Evolutionary conservation across 1,140 invertebrate species (phyloP), one percentile per base, ranked within the genome.

Genomic region (Macrocentrus cingulum): DNA sequence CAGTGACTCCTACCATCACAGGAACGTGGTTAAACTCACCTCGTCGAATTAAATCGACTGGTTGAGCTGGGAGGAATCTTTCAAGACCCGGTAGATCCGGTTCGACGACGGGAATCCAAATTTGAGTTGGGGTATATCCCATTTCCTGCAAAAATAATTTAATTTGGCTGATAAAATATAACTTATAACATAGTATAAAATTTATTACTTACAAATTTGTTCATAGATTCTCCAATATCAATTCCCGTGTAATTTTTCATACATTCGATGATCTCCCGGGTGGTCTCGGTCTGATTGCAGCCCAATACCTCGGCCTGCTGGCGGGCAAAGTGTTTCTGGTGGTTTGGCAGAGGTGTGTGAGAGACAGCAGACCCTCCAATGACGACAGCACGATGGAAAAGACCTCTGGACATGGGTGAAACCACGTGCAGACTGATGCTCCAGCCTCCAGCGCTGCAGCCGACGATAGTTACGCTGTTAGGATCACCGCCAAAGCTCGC

Each of bases 401-500:
- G 74, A 25, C 83, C 85, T 80, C 77, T 79, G 0, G 86, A 86
- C 83, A 89, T 84, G 29, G 87, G 87, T 2, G 88, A 90, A 0
- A 90, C 70, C 78, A 89, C 80, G 66, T 90, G 88, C 29, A 88
- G 71, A 36, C 83, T 78, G 0, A 85, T 83, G 46, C 86, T 87
- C 61, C 83, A 82, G 0, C 82, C 83, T 0, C 90, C 90, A 5
- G 88, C 87, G 56, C 87, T 87, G 65, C 87, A 86, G 1, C 91
- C 91, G 0, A 81, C 59, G 1, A 90, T 77, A 0, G 90, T 91
- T 0, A 94, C 84, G 1, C 75, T 72, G 58, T 83, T 79, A 0
- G 87, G 83, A 79, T 94, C 87, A 1, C 91, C 91, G 1, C 90
- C 89, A 69, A 92, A 92, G 0, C 80, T 69, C 1, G 66, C 80